These are phyloP conservation scores for Poeciliopsis prolifica DNA, from an alignment of 2,113 vertebrate genomes.

Conservation along the genomic window DNA sequence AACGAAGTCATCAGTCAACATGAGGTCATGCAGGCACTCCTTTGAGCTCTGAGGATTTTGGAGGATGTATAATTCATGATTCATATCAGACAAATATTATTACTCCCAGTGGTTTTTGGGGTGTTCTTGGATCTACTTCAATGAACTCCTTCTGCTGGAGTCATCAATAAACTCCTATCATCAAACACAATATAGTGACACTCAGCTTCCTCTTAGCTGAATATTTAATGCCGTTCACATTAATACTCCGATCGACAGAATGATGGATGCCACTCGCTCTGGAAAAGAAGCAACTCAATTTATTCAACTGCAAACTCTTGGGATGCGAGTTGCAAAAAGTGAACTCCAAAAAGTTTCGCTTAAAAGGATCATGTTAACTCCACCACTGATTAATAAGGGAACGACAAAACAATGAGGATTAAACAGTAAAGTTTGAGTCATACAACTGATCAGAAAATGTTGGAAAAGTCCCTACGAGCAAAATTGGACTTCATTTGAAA, in stretches of 20 bases:
- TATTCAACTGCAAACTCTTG: slow-evolving; percentile 12
- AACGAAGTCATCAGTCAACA: slow-evolving; percentile 48
- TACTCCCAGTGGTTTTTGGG: slow-evolving; percentile 45
- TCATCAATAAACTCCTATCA: slow-evolving; percentile 81
- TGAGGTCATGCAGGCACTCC: slow-evolving; percentile 42
- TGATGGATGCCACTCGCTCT: slow-evolving; percentile 43
- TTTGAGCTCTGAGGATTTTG: slow-evolving; percentile 41
- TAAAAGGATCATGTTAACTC: neutral
- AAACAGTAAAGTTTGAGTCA: too few species aligned
- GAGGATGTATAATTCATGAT: slow-evolving; percentile 70
- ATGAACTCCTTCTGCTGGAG: slow-evolving; percentile 16
- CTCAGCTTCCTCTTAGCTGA: slow-evolving; percentile 86
- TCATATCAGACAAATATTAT: slow-evolving; percentile 60
- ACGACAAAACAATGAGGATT: too few species aligned
- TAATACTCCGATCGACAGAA: slow-evolving; percentile 52
- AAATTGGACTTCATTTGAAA: too few species aligned
- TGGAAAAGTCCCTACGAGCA: too few species aligned
- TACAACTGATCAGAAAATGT: too few species aligned
- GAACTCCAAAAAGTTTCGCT: neutral
- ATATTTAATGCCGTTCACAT: slow-evolving; percentile 75
- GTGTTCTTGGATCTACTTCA: slow-evolving; percentile 17
- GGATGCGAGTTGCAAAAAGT: neutral
- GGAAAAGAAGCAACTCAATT: slow-evolving; percentile 46
- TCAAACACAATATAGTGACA: slow-evolving; percentile 82
- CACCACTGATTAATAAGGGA: too few species aligned